Percentiles rank a stretch among this genome's conserved stretches.
Evolutionary conservation across 2,113 vertebrate species (phyloP).

Genomic region (Boulengerochromis microlepis): DNA sequence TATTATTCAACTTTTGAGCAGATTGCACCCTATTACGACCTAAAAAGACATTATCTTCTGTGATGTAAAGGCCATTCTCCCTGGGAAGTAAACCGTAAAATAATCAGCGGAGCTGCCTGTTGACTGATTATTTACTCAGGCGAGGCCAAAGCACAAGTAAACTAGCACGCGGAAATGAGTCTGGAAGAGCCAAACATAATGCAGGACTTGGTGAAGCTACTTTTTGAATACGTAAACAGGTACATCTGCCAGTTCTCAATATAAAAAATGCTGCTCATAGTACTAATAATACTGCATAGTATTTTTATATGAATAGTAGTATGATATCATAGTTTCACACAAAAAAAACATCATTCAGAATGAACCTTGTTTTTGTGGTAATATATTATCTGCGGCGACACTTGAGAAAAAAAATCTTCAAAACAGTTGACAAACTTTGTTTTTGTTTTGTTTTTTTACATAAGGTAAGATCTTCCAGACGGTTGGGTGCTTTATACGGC

Average conservation of each 20-base stretch:
- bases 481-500: not conserved
- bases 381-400: not conserved
- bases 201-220: not conserved
- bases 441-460: not conserved
- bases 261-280: not conserved
- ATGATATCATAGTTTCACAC: not conserved
- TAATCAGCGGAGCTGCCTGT: not conserved
- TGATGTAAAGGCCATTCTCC: constrained; percentile 18
- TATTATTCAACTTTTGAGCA: constrained; percentile 57
- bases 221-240: not conserved
- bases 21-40: constrained; percentile 29
- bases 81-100: constrained; percentile 33
- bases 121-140: constrained; percentile 31
- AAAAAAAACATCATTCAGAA: not conserved
- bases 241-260: not conserved
- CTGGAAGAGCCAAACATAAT: not conserved
- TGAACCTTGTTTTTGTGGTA: not conserved
- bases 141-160: not conserved
- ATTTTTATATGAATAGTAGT: not conserved
- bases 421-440: not conserved
- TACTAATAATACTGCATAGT: not conserved
- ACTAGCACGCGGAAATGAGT: not conserved
- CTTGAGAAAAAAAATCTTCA: not conserved
- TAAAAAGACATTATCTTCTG: constrained; percentile 34
- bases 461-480: not conserved